Evolutionary conservation across 2,113 vertebrate species (phyloP).

Genomic region (Salvelinus alpinus): DNA sequence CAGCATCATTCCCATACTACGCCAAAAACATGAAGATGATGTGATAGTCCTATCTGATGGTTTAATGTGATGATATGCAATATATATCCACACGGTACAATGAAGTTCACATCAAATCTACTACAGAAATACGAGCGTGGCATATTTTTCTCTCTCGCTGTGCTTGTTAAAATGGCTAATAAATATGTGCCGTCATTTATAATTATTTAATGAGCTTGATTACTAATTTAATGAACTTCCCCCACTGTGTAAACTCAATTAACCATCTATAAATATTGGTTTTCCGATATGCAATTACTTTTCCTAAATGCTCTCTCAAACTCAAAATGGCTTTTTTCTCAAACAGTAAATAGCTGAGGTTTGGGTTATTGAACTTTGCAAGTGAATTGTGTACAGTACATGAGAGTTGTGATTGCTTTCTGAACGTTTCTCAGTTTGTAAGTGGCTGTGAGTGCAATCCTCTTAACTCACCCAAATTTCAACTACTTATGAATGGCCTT

Average conservation of each 20-base stretch:
- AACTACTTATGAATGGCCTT: no score
- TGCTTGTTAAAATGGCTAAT: background rate
- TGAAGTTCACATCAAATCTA: no score
- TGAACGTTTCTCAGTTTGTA: background rate
- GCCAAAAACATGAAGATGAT: no score
- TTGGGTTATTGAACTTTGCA: background rate
- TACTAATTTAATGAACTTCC: slow-evolving; percentile 19
- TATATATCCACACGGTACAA: no score
- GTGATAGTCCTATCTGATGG: no score
- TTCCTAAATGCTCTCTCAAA: slow-evolving; percentile 7
- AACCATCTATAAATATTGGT: slow-evolving; percentile 21
- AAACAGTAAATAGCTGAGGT: background rate
- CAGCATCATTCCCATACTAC: no score
- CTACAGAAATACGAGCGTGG: background rate
- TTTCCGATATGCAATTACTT: slow-evolving; percentile 12
- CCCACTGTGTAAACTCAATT: slow-evolving; percentile 10
- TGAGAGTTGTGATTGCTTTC: background rate
- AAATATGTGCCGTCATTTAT: slow-evolving; percentile 5
- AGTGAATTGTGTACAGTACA: background rate
- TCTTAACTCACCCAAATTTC: background rate
- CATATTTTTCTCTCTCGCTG: background rate
- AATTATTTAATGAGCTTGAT: slow-evolving; percentile 3
- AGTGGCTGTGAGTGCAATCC: background rate
- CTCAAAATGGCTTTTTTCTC: slow-evolving; percentile 5
- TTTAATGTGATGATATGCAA: no score